Conservation (phyloP, 2,113 vertebrate species). For the Microcebus jonahi region DNA sequence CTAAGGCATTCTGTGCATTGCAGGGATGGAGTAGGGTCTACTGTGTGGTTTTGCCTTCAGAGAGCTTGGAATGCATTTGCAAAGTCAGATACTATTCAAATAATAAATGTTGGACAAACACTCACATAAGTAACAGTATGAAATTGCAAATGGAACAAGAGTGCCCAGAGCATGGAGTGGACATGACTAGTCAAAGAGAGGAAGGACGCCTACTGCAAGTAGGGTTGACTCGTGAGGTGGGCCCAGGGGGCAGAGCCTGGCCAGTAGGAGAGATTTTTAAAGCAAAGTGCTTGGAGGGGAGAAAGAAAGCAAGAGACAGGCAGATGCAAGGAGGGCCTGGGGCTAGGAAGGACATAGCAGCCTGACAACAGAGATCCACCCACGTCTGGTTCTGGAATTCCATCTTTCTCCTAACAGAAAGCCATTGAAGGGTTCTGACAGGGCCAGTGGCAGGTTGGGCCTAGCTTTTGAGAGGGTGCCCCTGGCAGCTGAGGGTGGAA, state of each 20-base stretch:
- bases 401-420: accelerated
- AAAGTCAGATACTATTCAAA: not conserved
- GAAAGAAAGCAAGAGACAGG: not conserved
- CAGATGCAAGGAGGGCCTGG: no score
- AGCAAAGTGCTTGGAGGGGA: not conserved
- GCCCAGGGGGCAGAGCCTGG: accelerated
- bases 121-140: accelerated
- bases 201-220: no score
- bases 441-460: not conserved
- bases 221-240: not conserved
- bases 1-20: not conserved
- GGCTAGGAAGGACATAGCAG: not conserved
- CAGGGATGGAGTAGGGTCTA: accelerated
- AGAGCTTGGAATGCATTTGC: not conserved
- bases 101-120: no score
- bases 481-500: not conserved
- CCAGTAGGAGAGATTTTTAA: not conserved
- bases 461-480: no score
- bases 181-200: not conserved
- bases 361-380: accelerated
- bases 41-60: accelerated
- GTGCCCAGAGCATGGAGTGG: not conserved
- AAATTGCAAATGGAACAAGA: not conserved
- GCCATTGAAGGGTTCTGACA: accelerated
- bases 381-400: not conserved